Conservation (phyloP, 2,113 vertebrate genomes). For the Excalfactoria chinensis region DNA sequence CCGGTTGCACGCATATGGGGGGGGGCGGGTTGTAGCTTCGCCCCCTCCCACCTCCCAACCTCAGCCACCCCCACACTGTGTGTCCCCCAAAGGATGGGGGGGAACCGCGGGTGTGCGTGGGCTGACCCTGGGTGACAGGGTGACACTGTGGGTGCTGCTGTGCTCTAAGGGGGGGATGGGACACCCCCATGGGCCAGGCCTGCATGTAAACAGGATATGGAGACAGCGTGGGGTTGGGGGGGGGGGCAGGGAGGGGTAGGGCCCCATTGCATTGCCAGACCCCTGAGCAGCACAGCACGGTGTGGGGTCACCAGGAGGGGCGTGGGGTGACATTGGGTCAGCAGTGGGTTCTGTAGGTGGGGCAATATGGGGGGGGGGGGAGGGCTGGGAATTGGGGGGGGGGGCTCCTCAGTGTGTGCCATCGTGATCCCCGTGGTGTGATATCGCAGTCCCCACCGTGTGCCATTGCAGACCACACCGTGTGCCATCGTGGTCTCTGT, state of each 20-base stretch:
- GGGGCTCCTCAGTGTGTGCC: no score
- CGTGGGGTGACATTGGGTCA: background rate
- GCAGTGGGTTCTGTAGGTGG: background rate
- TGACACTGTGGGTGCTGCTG: background rate
- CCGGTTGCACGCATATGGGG: background rate
- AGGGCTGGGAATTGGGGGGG: no score
- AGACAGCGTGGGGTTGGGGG: background rate
- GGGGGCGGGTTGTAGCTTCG: background rate
- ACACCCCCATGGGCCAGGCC: background rate
- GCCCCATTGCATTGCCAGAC: no score
- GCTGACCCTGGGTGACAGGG: background rate
- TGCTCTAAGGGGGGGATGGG: background rate
- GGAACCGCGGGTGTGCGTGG: accelerated
- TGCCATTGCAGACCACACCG: no score
- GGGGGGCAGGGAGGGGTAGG: no score
- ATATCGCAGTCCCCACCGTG: background rate
- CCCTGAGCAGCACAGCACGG: no score
- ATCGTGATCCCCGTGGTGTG: background rate
- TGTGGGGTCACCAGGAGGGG: background rate
- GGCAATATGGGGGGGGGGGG: background rate
- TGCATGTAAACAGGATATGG: slow-evolving; percentile 35
- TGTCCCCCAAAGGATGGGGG: accelerated
- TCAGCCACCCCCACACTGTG: background rate
- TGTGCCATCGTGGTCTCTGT: no score
- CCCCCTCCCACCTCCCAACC: no score